Conservation (phyloP, 1,140 invertebrate genomes). For the Augochlora pura region DNA sequence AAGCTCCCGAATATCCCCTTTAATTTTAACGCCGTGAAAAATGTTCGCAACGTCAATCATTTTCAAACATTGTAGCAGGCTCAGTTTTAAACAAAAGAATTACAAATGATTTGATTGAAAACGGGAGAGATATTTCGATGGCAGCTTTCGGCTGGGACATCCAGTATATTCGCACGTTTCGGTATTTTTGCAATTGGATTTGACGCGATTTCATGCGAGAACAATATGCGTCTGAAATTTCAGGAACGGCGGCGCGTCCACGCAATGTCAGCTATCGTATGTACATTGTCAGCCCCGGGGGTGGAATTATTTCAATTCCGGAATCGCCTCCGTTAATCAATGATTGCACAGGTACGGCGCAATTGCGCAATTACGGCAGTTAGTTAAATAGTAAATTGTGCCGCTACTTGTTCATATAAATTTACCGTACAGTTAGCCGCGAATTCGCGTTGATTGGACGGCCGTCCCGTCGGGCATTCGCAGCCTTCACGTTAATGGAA, state of each 20-base stretch:
- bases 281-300: background rate
- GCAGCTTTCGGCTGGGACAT: too few relatives aligned
- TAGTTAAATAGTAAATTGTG: conserved; percentile 50
- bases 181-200: too few relatives aligned
- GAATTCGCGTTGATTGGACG: conserved; percentile 58
- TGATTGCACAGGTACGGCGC: conserved; percentile 18
- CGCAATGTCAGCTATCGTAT: background rate
- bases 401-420: conserved; percentile 44
- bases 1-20: background rate
- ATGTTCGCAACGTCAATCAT: too few relatives aligned
- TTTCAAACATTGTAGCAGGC: too few relatives aligned
- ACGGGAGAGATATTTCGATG: too few relatives aligned
- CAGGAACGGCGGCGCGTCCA: too few relatives aligned
- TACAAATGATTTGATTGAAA: too few relatives aligned
- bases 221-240: too few relatives aligned
- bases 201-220: too few relatives aligned
- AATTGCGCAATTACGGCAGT: conserved; percentile 29
- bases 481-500: conserved; percentile 56
- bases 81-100: too few relatives aligned
- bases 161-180: too few relatives aligned
- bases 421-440: conserved; percentile 42
- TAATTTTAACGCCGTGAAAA: too few relatives aligned
- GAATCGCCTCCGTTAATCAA: conserved; percentile 12
- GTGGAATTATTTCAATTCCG: background rate
- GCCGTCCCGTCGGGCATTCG: conserved; percentile 29